Conservation (phyloP, 2,797 vertebrate genomes). For the Oreochromis grahami region DNA sequence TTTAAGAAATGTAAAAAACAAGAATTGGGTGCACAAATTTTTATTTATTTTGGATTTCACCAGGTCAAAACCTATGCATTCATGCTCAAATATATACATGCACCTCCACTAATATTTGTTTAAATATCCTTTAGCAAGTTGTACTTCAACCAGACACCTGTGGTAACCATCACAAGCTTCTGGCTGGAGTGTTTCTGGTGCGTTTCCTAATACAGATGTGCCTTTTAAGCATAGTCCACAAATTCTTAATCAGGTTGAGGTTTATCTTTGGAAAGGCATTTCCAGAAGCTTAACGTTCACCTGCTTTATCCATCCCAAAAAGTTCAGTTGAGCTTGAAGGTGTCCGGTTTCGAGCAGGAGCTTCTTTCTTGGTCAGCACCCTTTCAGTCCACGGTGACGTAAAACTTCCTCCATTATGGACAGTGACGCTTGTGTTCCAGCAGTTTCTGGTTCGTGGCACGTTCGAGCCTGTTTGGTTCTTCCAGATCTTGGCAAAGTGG, state of each 20-base stretch:
- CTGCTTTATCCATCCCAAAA: not conserved
- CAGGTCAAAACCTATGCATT: not conserved
- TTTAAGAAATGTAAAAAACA: not conserved
- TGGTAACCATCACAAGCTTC: not conserved
- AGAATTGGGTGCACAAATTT: not conserved
- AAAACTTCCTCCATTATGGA: not conserved
- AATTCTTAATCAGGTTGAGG: not conserved
- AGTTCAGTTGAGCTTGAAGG: not conserved
- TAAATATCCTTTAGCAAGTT: not conserved
- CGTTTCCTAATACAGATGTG: not conserved
- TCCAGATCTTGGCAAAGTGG: not conserved
- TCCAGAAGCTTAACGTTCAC: fast-evolving
- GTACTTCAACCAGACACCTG: not conserved
- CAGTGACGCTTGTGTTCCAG: fast-evolving
- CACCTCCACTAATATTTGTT: not conserved
- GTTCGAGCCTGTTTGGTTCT: fast-evolving
- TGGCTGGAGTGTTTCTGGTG: not conserved
- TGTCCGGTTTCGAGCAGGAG: fast-evolving
- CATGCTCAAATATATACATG: not conserved
- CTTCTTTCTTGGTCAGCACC: not conserved
- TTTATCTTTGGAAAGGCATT: not conserved
- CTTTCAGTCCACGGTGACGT: not conserved
- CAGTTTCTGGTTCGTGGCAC: not conserved
- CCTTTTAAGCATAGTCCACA: not conserved
- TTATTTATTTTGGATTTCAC: not conserved